Conservation (phyloP, 2,888 invertebrate species). For the Pristionchus maxplancki region DNA sequence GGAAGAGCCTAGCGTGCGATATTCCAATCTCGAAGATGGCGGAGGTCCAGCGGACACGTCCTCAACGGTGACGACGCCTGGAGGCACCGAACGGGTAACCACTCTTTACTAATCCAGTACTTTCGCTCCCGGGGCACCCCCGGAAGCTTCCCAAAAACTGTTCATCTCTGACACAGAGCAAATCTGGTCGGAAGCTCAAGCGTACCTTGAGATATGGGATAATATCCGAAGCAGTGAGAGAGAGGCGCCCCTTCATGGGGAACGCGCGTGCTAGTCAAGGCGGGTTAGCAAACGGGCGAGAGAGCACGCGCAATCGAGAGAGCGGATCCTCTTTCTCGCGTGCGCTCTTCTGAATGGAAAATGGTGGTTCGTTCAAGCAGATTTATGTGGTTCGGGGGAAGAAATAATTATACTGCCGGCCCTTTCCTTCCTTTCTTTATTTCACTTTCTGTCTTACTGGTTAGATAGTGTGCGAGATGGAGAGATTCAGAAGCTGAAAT, state of each 20-base stretch:
- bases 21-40: slow-evolving; percentile 61
- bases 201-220: slow-evolving; percentile 24
- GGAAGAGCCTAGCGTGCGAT: slow-evolving; percentile 64
- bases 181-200: slow-evolving; percentile 22
- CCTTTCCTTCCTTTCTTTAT: background rate
- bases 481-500: background rate
- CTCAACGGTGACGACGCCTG: background rate
- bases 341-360: background rate
- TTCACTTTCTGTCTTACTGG: background rate
- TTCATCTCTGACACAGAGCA: slow-evolving; percentile 19
- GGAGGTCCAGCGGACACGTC: background rate
- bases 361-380: background rate
- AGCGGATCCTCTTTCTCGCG: background rate
- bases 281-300: background rate
- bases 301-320: slow-evolving; percentile 1
- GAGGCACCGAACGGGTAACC: slow-evolving; percentile 17
- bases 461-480: background rate
- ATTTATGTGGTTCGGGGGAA: background rate
- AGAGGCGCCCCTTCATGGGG: background rate
- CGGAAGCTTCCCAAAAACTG: slow-evolving; percentile 31
- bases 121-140: background rate
- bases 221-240: background rate
- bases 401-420: background rate
- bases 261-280: background rate
- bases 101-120: background rate